Conservation (phyloP, 2,797 vertebrate species). For the Acipenser ruthenus region DNA sequence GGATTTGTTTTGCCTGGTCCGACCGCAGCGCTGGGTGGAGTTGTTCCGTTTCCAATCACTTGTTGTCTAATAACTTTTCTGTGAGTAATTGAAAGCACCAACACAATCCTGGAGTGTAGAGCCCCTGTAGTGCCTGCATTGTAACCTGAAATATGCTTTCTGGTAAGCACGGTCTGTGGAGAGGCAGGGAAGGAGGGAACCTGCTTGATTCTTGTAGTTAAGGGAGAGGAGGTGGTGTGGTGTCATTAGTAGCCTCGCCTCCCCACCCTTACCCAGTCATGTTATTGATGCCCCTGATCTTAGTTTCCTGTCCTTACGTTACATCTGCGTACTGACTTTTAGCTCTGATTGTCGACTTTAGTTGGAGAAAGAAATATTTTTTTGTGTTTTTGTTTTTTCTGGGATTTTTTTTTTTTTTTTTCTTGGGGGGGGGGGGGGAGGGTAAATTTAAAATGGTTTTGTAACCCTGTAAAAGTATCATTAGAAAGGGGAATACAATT, state of each 20-base stretch:
- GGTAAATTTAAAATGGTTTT: constrained; percentile 57
- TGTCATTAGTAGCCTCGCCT: not conserved
- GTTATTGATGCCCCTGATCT: constrained; percentile 3
- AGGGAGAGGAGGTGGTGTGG: too few species aligned
- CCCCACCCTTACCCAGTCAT: not conserved
- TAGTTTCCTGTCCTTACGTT: constrained; percentile 8
- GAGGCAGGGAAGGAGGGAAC: too few species aligned
- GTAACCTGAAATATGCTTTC: too few species aligned
- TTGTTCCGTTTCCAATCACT: too few species aligned
- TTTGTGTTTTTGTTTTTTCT: constrained; percentile 27
- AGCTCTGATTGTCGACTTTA: constrained; percentile 28
- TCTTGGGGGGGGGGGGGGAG: constrained; percentile 25
- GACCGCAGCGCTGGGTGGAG: too few species aligned
- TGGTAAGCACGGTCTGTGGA: too few species aligned
- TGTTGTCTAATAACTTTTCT: too few species aligned
- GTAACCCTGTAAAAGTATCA: constrained; percentile 63
- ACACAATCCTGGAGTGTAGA: too few species aligned
- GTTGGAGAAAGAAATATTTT: constrained; percentile 12
- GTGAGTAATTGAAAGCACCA: too few species aligned
- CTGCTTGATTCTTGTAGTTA: too few species aligned
- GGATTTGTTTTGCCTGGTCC: too few species aligned
- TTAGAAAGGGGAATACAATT: constrained; percentile 59
- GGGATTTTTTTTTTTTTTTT: constrained; percentile 26
- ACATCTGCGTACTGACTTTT: constrained; percentile 13
- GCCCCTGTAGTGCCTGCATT: too few species aligned